phyloP scores from a whole-genome alignment of 2,113 vertebrate species.

The Crotalus tigris region DNA sequence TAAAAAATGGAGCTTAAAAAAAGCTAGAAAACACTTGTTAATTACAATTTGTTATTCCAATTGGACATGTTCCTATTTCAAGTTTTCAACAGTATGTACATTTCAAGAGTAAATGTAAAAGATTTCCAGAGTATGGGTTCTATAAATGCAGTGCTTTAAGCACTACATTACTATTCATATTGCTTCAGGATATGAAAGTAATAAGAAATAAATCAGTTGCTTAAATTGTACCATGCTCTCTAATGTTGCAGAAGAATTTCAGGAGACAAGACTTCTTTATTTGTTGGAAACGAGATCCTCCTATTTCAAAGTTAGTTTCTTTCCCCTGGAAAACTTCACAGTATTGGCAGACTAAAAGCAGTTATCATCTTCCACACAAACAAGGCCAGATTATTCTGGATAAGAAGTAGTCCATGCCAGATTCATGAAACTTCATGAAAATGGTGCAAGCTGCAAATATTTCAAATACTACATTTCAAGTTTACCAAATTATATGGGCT shows the following conservation, averaged over 20 bases:
- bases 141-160: not conserved
- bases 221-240: not conserved
- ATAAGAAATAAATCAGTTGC: not conserved
- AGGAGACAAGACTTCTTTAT: not conserved
- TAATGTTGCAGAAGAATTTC: accelerated
- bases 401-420: not conserved
- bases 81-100: not conserved
- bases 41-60: accelerated
- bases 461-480: not conserved
- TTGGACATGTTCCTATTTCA: not conserved
- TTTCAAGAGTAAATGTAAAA: not conserved
- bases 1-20: not conserved
- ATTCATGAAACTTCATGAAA: slow-evolving; percentile 36
- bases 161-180: not conserved
- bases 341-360: not conserved
- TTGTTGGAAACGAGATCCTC: not conserved
- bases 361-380: not conserved
- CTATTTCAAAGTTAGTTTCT: not conserved
- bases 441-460: not conserved
- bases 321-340: not conserved
- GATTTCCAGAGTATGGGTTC: not conserved
- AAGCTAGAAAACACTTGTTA: not conserved
- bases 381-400: not conserved
- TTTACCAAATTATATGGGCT: slow-evolving; percentile 22
- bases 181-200: not conserved